Evolutionary conservation across 2,888 invertebrate genomes (phyloP).

Genomic region (Oscheius myriophilus): DNA sequence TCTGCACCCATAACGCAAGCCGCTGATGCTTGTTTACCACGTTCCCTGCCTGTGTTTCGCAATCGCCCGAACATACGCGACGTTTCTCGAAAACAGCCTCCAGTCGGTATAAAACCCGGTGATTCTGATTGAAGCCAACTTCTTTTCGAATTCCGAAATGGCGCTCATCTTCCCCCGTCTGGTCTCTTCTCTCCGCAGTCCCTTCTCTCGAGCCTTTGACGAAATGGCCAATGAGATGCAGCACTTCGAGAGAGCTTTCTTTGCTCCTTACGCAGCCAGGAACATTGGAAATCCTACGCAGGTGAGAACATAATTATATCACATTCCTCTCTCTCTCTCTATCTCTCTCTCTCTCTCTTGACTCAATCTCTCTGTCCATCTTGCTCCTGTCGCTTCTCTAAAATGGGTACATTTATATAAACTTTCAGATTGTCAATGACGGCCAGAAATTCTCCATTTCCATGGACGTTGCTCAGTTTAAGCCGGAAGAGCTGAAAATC

Average conservation of each 20-base stretch:
- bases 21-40: too few species aligned
- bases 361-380: not conserved
- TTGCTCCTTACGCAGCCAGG: not conserved
- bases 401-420: not conserved
- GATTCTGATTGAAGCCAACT: too few species aligned
- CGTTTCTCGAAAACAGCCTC: too few species aligned
- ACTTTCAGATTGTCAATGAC: constrained; percentile 18
- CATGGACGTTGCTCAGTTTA: constrained; percentile 18
- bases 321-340: not conserved
- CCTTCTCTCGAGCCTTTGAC: constrained; percentile 9
- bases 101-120: too few species aligned
- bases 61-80: too few species aligned
- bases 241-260: constrained; percentile 17
- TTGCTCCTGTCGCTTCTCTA: not conserved
- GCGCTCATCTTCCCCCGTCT: constrained; percentile 16
- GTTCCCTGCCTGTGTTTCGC: too few species aligned
- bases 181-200: constrained; percentile 7
- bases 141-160: constrained; percentile 5
- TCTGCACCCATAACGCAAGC: too few species aligned
- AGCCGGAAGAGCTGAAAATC: constrained; percentile 27
- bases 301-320: not conserved
- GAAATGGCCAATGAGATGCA: constrained; percentile 24
- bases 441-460: constrained; percentile 14
- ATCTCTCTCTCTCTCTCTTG: not conserved
- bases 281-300: not conserved